Evolutionary conservation across 2,113 vertebrate species (phyloP).

Genomic region (Opisthocomus hoazin): DNA sequence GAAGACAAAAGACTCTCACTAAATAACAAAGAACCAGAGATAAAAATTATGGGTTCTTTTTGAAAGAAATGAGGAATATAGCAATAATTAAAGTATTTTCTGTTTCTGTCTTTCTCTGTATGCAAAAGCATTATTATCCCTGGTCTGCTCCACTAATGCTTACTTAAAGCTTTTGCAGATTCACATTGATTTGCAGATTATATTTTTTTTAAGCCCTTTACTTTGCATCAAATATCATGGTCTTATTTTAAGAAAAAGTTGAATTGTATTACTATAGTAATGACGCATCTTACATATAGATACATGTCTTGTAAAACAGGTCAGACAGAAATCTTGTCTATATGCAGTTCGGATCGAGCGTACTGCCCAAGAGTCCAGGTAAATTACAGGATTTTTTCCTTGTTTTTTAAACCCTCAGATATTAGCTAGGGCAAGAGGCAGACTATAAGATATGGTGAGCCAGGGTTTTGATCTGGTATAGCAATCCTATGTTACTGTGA

Average conservation of each 20-base stretch:
- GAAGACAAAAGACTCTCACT: not conserved
- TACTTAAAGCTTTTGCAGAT: not conserved
- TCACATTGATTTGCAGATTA: not conserved
- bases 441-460: not conserved
- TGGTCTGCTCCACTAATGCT: not conserved
- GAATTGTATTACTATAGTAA: not conserved
- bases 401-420: not conserved
- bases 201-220: not conserved
- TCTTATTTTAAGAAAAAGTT: not conserved
- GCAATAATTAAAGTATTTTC: not conserved
- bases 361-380: not conserved
- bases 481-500: not conserved
- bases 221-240: not conserved
- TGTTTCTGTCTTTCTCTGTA: not conserved
- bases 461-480: not conserved
- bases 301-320: not conserved
- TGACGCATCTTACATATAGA: not conserved
- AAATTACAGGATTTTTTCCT: not conserved
- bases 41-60: not conserved
- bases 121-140: not conserved
- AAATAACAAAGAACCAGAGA: not conserved
- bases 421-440: not conserved
- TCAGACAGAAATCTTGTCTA: not conserved
- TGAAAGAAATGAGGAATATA: not conserved
- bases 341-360: fast-evolving